Percentiles rank a stretch among this genome's conserved stretches.
Evolutionary conservation across 1,140 invertebrate species (phyloP).

Genomic region (Brachionus paranguensis): DNA sequence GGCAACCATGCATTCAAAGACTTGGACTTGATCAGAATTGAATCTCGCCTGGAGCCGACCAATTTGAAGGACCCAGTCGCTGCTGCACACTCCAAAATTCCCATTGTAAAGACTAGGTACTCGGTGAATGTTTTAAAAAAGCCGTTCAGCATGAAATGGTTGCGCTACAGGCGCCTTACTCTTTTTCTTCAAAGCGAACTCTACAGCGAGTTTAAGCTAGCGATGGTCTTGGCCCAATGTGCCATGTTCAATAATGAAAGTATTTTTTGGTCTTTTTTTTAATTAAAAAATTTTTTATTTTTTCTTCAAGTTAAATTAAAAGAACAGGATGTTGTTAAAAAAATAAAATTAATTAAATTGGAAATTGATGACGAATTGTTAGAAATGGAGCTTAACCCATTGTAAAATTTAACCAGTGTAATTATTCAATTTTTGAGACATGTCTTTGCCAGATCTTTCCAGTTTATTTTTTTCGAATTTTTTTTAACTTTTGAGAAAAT

Average conservation of each 20-base stretch:
- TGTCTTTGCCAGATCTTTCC: no score
- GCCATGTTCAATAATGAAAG: constrained; percentile 30
- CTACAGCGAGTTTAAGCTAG: constrained; percentile 25
- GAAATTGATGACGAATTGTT: constrained; percentile 11
- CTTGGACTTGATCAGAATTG: constrained; percentile 25
- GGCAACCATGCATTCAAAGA: constrained; percentile 21
- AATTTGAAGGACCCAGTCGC: constrained; percentile 19
- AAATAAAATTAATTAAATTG: background rate
- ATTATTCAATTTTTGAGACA: no score
- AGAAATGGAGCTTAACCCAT: constrained; percentile 27
- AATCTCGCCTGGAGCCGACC: background rate
- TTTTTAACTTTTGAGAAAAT: no score
- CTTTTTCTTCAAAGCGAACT: constrained; percentile 17
- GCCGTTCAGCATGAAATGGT: constrained; percentile 31
- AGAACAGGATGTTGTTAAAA: background rate
- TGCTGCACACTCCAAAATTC: background rate
- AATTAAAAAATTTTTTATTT: background rate
- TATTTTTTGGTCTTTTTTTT: background rate
- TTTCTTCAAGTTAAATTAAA: background rate
- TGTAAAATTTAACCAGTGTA: background rate
- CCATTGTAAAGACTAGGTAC: constrained; percentile 18
- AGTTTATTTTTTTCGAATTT: no score
- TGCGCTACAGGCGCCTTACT: background rate
- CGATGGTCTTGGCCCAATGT: constrained; percentile 18
- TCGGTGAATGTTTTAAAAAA: constrained; percentile 13